Base-by-base conservation (phyloP, 2,888 invertebrate species). In the Drosophila testacea region DNA sequence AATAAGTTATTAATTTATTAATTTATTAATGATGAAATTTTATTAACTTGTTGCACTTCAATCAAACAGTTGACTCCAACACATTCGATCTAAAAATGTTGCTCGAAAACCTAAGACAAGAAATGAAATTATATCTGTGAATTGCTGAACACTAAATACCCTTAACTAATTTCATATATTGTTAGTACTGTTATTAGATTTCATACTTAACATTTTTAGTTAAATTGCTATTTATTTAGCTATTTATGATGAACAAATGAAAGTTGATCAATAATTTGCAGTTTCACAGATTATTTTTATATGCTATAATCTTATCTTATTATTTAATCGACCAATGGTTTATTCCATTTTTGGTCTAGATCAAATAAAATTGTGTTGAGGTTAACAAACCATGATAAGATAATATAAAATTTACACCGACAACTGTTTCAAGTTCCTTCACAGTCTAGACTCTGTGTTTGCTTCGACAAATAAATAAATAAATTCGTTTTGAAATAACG, bases 11-110 rank as follows among this genome's bases (percentile, higher is more conserved):
- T 74, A 42, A 57, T 72, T 57, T 38, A 44, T 51, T 65, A 71
- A 85, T 85, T 54, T 47, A 41, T 54, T 65, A 70, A 88, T 85
- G 85, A 85, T 85, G 85, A 81, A 85, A 85, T 85, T 47, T 28
- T 47, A 38, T 38, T 64, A 30, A 47, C 66, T 54, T 28, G 57
- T 63, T 73, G 68, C 52, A 75, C 78, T 83, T 80, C 78, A 81
- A 85, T 76, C 62, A 66, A 61, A 74, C 47, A 51, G 48, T 69
- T 68, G 62, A 68, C 65, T 62, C 57, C 22, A 41, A 61, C 46
- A 22, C 32, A 70, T 39, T 65, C 30, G 39, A 30, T 28, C 41
- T 28, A 30, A 13, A 47, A 61, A 59, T 46, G 36, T 50, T 41
- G 61, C 39, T 47, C 6, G 22, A 41, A 59, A 30, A 5, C 11